Base-by-base conservation (phyloP, 2,888 invertebrate species). In the Sisyra terminalis region DNA sequence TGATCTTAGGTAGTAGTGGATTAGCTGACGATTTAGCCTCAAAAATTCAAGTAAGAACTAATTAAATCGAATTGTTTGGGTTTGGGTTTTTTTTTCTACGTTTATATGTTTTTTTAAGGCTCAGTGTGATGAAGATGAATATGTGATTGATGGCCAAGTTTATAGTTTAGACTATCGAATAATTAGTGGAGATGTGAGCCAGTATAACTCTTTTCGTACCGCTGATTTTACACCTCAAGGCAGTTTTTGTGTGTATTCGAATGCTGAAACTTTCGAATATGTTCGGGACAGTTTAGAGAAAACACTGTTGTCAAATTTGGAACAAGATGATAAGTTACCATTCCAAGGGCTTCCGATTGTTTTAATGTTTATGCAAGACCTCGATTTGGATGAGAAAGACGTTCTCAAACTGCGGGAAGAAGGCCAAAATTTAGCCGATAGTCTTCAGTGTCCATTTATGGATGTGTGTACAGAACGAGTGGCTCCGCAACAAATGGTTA, bases 171-270 rank as follows among this genome's bases (percentile, higher is more conserved):
- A 89, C 58, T 86, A 85, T 59, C 74, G 86, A 55, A 78, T 87
- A 55, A 81, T 90, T 51, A 85, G 83, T 51, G 89, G 88, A 44
- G 88, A 90, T 65, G 83, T 85, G 52, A 74, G 73, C 54, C 69
- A 81, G 54, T 76, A 80, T 37, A 88, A 89, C 60, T 79, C 84
- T 39, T 81, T 88, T 55, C 73, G 78, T 53, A 81, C 84, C 24
- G 76, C 84, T 42, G 86, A 89, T 61, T 90, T 90, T 58, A 78
- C 81, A 55, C 89, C 92, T 24, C 88, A 92, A 59, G 92, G 92
- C 80, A 64, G 85, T 53, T 84, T 85, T 62, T 87, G 87, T 61
- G 83, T 87, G 15, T 96, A 86, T 61, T 86, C 89, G 54, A 88
- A 90, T 55, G 83, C 84, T 52, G 84, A 87, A 54, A 85, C 90